phyloP scores from a whole-genome alignment of 2,888 invertebrate species.

The Orthosia gothica region DNA sequence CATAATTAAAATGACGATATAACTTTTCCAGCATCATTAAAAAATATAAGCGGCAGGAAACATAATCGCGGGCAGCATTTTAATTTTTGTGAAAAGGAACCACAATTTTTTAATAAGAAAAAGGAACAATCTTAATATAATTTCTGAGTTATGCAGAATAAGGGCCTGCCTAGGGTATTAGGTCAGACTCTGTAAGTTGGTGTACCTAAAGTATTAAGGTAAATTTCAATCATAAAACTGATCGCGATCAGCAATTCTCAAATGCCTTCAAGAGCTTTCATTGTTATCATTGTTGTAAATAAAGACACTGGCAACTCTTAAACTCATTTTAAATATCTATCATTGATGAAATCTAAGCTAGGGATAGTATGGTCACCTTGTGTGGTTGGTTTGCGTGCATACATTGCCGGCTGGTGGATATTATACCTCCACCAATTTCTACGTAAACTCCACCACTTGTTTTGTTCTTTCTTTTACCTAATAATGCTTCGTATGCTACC shows the following conservation, averaged over 20 bases:
- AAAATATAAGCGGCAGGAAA: not conserved
- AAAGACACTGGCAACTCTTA: too few species aligned
- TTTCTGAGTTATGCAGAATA: not conserved
- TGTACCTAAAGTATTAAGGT: too few species aligned
- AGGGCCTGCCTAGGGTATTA: not conserved
- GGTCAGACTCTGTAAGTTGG: too few species aligned
- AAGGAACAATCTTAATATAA: not conserved
- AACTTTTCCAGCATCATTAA: not conserved
- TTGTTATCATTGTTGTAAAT: too few species aligned
- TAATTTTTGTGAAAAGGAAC: too few species aligned
- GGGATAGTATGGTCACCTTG: conserved; percentile 48
- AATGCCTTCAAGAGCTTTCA: too few species aligned
- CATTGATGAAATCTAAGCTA: not conserved
- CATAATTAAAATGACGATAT: conserved; percentile 1
- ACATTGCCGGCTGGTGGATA: conserved; percentile 45
- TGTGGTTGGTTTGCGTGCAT: conserved; percentile 51
- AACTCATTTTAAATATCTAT: too few species aligned
- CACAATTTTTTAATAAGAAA: not conserved
- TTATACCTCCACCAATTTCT: conserved; percentile 53
- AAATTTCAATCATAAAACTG: too few species aligned
- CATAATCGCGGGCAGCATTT: not conserved
- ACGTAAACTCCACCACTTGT: conserved; percentile 31
- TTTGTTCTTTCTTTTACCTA: conserved; percentile 31
- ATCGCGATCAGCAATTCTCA: too few species aligned
- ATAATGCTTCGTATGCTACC: conserved; percentile 9